phyloP scores from a whole-genome alignment of 2,113 vertebrate species.

The Dissostichus mawsoni region DNA sequence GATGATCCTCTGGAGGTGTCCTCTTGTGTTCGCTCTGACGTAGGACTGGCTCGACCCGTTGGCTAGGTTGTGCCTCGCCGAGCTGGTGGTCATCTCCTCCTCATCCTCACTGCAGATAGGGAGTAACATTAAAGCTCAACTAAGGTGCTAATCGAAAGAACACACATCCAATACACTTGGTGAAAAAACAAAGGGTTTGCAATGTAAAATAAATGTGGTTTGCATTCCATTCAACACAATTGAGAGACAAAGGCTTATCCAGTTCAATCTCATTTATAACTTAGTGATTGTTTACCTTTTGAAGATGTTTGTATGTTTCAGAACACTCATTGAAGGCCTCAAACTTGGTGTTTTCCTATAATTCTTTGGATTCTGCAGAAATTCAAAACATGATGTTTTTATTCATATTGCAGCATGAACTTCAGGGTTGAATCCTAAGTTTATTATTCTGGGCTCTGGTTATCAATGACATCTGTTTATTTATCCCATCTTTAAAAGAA shows the following conservation, averaged over 20 bases:
- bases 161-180: neutral
- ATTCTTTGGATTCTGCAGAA: slow-evolving; percentile 85
- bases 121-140: neutral
- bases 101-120: slow-evolving; percentile 81
- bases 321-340: slow-evolving; percentile 77
- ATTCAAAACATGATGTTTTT: neutral
- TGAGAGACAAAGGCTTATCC: too few species aligned
- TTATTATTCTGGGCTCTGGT: neutral
- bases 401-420: neutral
- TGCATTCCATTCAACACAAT: too few species aligned
- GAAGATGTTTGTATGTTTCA: slow-evolving; percentile 80
- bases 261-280: too few species aligned
- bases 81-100: slow-evolving; percentile 77
- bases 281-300: slow-evolving; percentile 80
- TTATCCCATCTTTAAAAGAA: too few species aligned
- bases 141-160: neutral
- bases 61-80: slow-evolving; percentile 74
- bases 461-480: too few species aligned
- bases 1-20: slow-evolving; percentile 89
- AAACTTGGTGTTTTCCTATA: slow-evolving; percentile 60
- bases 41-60: slow-evolving; percentile 54
- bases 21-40: slow-evolving; percentile 9
- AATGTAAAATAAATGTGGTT: too few species aligned
- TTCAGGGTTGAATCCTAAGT: neutral
- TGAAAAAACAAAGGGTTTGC: neutral